Evolutionary conservation across 1,140 invertebrate genomes (phyloP), one percentile per base, ranked within the genome.

Genomic region (Rhopalosiphum maidis): DNA sequence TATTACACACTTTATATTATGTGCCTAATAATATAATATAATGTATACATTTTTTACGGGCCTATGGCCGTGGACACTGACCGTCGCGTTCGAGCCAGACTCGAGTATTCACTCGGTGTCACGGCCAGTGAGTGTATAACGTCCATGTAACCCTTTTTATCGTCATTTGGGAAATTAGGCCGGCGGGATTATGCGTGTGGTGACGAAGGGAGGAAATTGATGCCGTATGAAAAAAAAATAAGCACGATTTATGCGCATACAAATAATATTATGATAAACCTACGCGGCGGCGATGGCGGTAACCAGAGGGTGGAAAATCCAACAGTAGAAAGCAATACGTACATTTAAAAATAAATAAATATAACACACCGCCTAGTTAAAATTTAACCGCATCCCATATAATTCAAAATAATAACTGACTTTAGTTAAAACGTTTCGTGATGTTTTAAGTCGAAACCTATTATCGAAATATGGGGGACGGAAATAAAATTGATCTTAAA

Each of bases 61-160:
- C 55, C 55, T 30, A 11, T 60, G 55, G 9, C 9, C 11, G 30
- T 68, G 60, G 9, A 68, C 60, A 68, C 60, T 68, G 15, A 77
- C n/a, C n/a, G 60, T n/a, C 60, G 60, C 60, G 60, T n/a, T n/a
- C 60, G 60, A 77, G 60, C 60, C 60, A 22, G 4, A 77, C 60
- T 77, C 60, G n/a, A 77, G 60, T n/a, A 77, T 77, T 77, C 60
- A 77, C 60, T 77, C 60, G 60, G n/a, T 77, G 60, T 77, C 60
- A 77, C n/a, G 60, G n/a, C 60, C 60, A 77, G 60, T n/a, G 60
- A 77, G 60, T 77, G 60, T 77, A 77, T 77, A 77, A 77, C 30
- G 60, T 77, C 60, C 60, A n/a, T 5, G 30, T n/a, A 77, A 77
- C 60, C 60, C n/a, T 77, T 77, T 77, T 77, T 77, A 77, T 77